Percentiles rank a stretch among this genome's conserved stretches.
phyloP scores from a whole-genome alignment of 1,140 invertebrate genomes.

The Eulimnadia texana region DNA sequence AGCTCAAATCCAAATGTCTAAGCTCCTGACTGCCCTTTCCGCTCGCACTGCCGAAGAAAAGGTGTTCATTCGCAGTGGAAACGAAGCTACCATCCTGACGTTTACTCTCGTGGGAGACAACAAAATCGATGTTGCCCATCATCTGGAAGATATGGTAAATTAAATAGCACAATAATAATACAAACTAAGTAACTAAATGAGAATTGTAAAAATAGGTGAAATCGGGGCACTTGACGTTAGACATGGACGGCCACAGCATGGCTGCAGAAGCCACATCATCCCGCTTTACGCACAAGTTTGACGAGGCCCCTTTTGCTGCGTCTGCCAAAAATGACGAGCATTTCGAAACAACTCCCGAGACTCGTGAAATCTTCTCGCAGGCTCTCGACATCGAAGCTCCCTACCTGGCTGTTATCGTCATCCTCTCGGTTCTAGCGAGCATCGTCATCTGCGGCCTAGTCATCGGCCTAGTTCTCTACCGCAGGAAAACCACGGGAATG shows the following conservation, averaged over 20 bases:
- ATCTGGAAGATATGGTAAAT: constrained; percentile 44
- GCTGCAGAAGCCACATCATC: constrained; percentile 47
- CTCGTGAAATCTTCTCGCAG: constrained; percentile 49
- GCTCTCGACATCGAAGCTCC: constrained; percentile 43
- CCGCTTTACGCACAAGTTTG: constrained; percentile 40
- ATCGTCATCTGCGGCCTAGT: constrained; percentile 53
- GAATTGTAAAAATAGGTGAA: constrained; percentile 32
- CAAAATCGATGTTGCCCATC: constrained; percentile 47
- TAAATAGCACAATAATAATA: neutral
- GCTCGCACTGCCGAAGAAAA: constrained; percentile 36
- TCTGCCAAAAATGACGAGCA: constrained; percentile 26
- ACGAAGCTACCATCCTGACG: constrained; percentile 36
- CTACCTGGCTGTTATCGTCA: constrained; percentile 52
- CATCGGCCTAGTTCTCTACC: constrained; percentile 49
- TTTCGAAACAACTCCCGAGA: constrained; percentile 42
- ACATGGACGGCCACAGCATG: constrained; percentile 19
- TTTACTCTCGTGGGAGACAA: constrained; percentile 45
- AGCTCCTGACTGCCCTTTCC: constrained; percentile 34
- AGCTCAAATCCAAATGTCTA: constrained; percentile 27
- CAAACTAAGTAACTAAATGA: neutral
- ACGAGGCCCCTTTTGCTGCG: constrained; percentile 23
- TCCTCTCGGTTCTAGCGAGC: constrained; percentile 48
- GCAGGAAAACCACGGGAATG: constrained; percentile 24
- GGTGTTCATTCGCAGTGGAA: constrained; percentile 36
- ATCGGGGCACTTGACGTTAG: constrained; percentile 34